These are phyloP conservation scores for Prorops nasuta DNA, from an alignment of 1,140 invertebrate genomes.

Conservation along the genomic window DNA sequence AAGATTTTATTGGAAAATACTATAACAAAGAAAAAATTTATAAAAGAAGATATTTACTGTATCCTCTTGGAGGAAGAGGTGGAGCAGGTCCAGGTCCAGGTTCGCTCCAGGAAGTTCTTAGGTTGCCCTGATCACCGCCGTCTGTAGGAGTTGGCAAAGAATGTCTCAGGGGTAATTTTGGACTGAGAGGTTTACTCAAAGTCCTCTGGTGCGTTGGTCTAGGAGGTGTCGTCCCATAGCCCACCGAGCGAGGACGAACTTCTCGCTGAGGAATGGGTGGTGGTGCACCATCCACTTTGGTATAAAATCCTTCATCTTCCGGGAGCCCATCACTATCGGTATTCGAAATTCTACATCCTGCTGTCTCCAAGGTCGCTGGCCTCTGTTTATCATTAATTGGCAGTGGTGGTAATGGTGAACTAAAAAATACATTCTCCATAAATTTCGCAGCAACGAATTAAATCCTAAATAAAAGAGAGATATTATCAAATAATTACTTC, in stretches of 20 bases:
- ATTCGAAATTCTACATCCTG: conserved; percentile 38
- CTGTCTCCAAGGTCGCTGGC: conserved; percentile 41
- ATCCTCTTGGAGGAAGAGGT: conserved; percentile 62
- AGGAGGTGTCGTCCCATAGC: conserved; percentile 58
- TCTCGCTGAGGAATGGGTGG: conserved; percentile 63
- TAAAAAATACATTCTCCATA: conserved; percentile 27
- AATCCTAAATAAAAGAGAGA: neutral
- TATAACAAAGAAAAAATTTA: too few species aligned
- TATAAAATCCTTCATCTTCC: conserved; percentile 52
- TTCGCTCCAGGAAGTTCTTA: conserved; percentile 64
- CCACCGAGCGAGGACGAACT: conserved; percentile 58
- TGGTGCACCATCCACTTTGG: conserved; percentile 49
- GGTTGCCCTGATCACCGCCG: conserved; percentile 44
- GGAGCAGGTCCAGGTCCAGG: conserved; percentile 59
- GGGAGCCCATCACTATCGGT: conserved; percentile 41
- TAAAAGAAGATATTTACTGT: too few species aligned
- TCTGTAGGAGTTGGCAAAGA: conserved; percentile 55
- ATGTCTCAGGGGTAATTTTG: conserved; percentile 58
- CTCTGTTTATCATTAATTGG: conserved; percentile 61
- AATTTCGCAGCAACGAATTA: neutral
- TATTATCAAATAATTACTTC: conserved; percentile 62
- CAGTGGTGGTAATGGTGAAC: conserved; percentile 71
- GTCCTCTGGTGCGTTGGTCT: conserved; percentile 61
- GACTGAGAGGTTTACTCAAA: conserved; percentile 62
- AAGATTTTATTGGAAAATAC: conserved; percentile 4